phyloP scores from a whole-genome alignment of 2,113 vertebrate genomes.

The Barbus barbus region DNA sequence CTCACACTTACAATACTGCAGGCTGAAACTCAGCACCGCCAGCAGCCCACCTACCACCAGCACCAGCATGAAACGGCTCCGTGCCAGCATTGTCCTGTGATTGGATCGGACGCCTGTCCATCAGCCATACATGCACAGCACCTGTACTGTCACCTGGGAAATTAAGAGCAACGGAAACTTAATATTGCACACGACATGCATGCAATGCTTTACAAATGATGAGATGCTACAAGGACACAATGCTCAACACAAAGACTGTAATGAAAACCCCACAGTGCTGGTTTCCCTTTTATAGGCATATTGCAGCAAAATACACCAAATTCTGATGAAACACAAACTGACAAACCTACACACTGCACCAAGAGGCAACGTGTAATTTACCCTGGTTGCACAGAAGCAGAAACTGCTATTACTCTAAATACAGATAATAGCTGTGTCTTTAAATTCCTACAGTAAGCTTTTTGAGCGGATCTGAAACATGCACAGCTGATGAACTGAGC shows the following conservation, averaged over 20 bases:
- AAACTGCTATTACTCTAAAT: constrained; percentile 38
- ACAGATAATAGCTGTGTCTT: constrained; percentile 3
- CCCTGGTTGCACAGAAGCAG: constrained; percentile 9
- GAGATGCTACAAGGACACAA: not conserved
- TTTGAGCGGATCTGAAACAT: not conserved
- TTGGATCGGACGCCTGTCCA: constrained; percentile 66
- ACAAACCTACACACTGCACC: not conserved
- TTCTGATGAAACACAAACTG: not conserved
- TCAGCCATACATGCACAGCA: constrained; percentile 80
- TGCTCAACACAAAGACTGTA: not conserved
- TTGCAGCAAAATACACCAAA: constrained; percentile 5
- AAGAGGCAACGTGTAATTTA: constrained; percentile 24
- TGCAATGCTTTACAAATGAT: not conserved
- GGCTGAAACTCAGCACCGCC: constrained; percentile 90
- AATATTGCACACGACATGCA: not conserved
- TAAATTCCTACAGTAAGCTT: not conserved
- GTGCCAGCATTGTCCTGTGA: constrained; percentile 89
- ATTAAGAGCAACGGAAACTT: not conserved
- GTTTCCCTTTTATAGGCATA: not conserved
- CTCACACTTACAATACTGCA: constrained; percentile 75
- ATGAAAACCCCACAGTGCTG: constrained; percentile 11
- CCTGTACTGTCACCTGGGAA: constrained; percentile 60
- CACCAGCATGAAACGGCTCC: constrained; percentile 91
- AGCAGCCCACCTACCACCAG: constrained; percentile 87
- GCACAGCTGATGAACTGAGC: constrained; percentile 12